Base-by-base conservation (phyloP, 2,888 invertebrate genomes). In the Siphonodentalium dalli region DNA sequence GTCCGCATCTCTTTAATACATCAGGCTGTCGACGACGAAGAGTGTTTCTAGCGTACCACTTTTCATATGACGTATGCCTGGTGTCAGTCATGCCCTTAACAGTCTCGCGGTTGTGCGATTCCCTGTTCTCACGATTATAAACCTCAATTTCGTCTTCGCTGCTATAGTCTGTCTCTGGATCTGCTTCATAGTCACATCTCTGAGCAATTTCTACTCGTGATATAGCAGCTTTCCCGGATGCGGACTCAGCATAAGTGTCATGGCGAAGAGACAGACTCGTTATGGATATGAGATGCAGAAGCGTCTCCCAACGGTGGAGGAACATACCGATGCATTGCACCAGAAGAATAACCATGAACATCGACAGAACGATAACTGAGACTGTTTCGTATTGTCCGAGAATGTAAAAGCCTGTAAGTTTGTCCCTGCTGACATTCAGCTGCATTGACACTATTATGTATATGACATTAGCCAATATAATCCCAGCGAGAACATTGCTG, bases 401-500 rank as follows among this genome's bases (percentile, higher is more conserved):
- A 23, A 71, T 62, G 45, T 57, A 69, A n/a, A 71, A 46, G 20
- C 48, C 42, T 20, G 35, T 94, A 81, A 96, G 87, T 27, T 61
- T 48, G 7, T 53, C 46, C 33, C 68, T 55, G n/a, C 66, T 62
- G 85, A 97, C 87, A 86, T 97, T 97, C 82, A 98, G 89, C 83
- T 97, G 89, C 86, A 97, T 94, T 75, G 98, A 94, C 85, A 96
- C 93, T 83, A 97, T 88, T 78, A 97, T 94, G 88, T 97, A 98
- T 78, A 97, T 89, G 69, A 95, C 92, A 86, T 98, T 98, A 84
- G 93, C 84, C 93, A 98, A 96, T 87, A 97, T 46, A 29, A 45
- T 54, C 4, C 52, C 60, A 35, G 57, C 56, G 3, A 56, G 56
- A 2, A 60, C 60, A 35, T 59, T 62, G 21, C 61, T 61, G 24